phyloP scores from a whole-genome alignment of 2,113 vertebrate species.

The Dromaius novaehollandiae region DNA sequence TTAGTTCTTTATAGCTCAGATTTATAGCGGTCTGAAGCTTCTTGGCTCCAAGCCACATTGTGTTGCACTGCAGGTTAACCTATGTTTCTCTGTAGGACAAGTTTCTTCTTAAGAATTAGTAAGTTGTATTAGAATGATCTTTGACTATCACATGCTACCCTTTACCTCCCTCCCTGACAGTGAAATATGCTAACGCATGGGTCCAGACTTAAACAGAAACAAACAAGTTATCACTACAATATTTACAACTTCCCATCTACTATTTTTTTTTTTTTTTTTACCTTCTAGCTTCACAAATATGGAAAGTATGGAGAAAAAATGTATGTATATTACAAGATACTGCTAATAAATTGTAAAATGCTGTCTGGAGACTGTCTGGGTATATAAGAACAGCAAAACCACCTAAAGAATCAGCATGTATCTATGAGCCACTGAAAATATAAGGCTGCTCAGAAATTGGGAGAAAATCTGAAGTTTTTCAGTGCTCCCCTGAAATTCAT shows the following conservation, averaged over 20 bases:
- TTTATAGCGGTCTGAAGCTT: not conserved
- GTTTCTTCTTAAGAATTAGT: not conserved
- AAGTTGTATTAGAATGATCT: not conserved
- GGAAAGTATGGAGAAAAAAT: not conserved
- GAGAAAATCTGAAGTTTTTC: not conserved
- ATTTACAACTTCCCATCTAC: not conserved
- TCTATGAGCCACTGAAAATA: not conserved
- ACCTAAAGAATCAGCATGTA: not conserved
- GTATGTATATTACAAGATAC: not conserved
- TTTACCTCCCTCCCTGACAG: not conserved
- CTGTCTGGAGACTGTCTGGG: accelerated
- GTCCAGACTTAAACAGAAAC: not conserved
- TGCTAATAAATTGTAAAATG: not conserved
- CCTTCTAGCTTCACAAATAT: not conserved
- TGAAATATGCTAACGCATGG: not conserved
- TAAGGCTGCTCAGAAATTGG: not conserved
- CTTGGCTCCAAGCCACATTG: not conserved
- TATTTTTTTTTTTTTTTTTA: not conserved
- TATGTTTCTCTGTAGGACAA: not conserved
- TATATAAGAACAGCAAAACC: not conserved
- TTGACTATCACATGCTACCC: not conserved
- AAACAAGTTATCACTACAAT: not conserved
- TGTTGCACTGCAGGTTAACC: not conserved
- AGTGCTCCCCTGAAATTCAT: not conserved
- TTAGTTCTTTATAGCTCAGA: not conserved